A percentile compares a stretch with the other conserved stretches of the same genome.
These are phyloP conservation scores for Operophtera brumata DNA, from an alignment of 2,888 invertebrate genomes.

Conservation along the genomic window DNA sequence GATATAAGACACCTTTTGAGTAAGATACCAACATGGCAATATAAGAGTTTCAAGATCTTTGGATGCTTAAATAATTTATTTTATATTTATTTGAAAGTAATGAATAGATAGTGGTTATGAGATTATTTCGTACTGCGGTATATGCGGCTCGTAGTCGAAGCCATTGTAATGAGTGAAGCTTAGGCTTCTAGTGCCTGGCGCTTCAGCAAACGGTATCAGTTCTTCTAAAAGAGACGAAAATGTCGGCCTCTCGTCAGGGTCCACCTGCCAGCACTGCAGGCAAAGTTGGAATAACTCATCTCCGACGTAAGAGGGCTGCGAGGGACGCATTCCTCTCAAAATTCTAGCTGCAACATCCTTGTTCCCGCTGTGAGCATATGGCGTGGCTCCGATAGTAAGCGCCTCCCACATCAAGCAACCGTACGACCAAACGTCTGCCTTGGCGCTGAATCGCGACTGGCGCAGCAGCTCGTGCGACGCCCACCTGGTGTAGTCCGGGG, in stretches of 20 bases:
- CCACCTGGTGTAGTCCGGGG: conserved; percentile 89
- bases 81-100: conserved; percentile 3
- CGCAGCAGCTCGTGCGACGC: conserved; percentile 88
- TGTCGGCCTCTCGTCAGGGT: conserved; percentile 88
- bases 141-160: conserved; percentile 69
- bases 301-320: conserved; percentile 86
- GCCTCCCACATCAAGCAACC: conserved; percentile 92
- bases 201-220: conserved; percentile 59
- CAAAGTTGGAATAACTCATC: conserved; percentile 91
- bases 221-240: conserved; percentile 82
- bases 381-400: conserved; percentile 88
- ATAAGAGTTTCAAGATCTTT: conserved; percentile 30
- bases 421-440: conserved; percentile 92
- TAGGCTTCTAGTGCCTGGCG: conserved; percentile 57
- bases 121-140: conserved; percentile 69
- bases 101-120: conserved; percentile 44
- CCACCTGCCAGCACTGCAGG: conserved; percentile 91
- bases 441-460: conserved; percentile 83
- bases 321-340: conserved; percentile 85
- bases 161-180: conserved; percentile 75
- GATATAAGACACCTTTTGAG: background rate
- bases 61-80: conserved; percentile 27
- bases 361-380: conserved; percentile 85
- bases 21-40: conserved; percentile 8
- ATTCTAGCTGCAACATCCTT: conserved; percentile 85